A percentile compares a stretch with the other conserved stretches of the same genome.
These are phyloP conservation scores for Cyprinella venusta DNA, from an alignment of 2,797 vertebrate genomes.

Conservation along the genomic window DNA sequence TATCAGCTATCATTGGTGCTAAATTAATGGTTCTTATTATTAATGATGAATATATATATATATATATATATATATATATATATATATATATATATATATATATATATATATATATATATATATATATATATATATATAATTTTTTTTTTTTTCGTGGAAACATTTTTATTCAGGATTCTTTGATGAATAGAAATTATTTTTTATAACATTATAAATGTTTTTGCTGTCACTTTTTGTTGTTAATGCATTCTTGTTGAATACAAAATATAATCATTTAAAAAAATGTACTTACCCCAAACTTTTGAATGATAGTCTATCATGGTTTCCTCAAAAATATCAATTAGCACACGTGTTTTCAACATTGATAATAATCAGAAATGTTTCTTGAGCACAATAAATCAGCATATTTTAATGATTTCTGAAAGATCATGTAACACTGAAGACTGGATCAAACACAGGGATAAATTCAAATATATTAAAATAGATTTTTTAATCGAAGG, in stretches of 20 bases:
- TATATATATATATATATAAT: accelerated
- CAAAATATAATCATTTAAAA: neutral
- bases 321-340: neutral
- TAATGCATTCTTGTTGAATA: neutral
- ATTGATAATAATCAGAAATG: neutral
- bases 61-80: too few relatives aligned
- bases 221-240: too few relatives aligned
- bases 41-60: neutral
- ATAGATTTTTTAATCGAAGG: neutral
- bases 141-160: neutral
- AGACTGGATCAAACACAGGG: neutral
- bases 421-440: neutral
- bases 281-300: neutral
- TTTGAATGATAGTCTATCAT: neutral
- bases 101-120: accelerated
- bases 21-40: neutral
- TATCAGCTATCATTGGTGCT: neutral
- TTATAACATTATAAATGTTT: neutral
- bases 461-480: neutral
- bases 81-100: accelerated
- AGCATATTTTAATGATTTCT: neutral
- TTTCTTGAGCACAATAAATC: neutral
- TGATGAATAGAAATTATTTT: neutral
- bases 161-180: neutral
- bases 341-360: too few relatives aligned